Conservation (phyloP, 2,888 invertebrate genomes). For the Xestia xanthographa region DNA sequence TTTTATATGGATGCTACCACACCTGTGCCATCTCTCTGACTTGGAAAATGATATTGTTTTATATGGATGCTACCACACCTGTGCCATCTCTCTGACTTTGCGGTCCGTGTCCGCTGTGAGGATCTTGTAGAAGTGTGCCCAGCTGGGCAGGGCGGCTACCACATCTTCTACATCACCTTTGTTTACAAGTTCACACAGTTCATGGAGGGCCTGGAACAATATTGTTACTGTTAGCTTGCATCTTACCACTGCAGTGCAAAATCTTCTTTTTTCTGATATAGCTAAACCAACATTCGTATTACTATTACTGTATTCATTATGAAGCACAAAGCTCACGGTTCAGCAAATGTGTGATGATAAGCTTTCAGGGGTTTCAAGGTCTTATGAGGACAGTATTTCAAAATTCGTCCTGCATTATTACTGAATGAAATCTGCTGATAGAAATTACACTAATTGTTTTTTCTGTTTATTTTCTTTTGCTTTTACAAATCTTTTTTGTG, state of each 20-base stretch:
- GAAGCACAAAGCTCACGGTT: background rate
- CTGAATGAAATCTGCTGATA: background rate
- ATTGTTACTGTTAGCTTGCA: background rate
- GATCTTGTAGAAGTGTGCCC: slow-evolving; percentile 95
- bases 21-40: too few relatives aligned
- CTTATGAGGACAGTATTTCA: background rate
- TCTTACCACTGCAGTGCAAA: background rate
- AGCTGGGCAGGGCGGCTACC: slow-evolving; percentile 94
- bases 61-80: slow-evolving; percentile 74
- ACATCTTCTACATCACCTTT: slow-evolving; percentile 92
- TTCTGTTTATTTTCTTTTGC: background rate
- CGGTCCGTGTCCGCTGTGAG: slow-evolving; percentile 95
- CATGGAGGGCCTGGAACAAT: slow-evolving; percentile 93
- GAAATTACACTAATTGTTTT: background rate
- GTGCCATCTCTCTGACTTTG: slow-evolving; percentile 95
- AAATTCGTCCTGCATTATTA: background rate
- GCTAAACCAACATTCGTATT: too few relatives aligned
- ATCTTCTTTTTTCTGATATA: background rate
- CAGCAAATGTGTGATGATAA: background rate
- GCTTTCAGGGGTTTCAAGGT: background rate
- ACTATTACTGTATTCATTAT: too few relatives aligned
- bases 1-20: too few relatives aligned
- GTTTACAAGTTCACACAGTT: slow-evolving; percentile 93
- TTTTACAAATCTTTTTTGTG: background rate
- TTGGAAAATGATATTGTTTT: background rate